Base-by-base conservation (phyloP, 2,888 invertebrate species). In the Smittia aterrima region DNA sequence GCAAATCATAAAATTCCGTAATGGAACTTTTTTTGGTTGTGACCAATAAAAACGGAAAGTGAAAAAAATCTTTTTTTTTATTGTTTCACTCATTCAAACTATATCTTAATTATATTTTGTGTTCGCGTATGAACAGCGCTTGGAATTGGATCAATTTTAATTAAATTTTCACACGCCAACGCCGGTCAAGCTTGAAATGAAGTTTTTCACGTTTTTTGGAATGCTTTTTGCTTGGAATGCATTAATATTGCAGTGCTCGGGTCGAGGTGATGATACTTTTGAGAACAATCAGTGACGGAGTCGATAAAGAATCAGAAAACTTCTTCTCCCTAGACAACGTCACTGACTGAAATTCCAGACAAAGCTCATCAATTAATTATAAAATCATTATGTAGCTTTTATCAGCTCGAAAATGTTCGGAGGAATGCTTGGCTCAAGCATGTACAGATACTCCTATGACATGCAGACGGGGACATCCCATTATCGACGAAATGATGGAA, bases 401-500 rank as follows among this genome's bases (percentile, higher is more conserved):
- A 9, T 58, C 16, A 7, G n/a, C 4, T 9, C 18, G 9, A 22
- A 4, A 18, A 58, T 22, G 58, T 18, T 67, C 13, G 32, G 41
- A 22, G 22, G 24, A 11, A 11, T 67, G 6, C 22, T 67, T 70
- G 70, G 70, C 1, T 47, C 25, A 4, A 70, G 70, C 25, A 27
- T 70, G 20, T 16, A 70, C 13, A 24, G 54, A 24, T 70, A 70
- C 13, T 18, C 18, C 7, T 70, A 27, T 20, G 70, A 70, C 53
- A n/a, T 70, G 4, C n/a, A 70, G 25, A 54, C 27, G 9, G 70
- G 70, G 25, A 70, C 70, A 18, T 70, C 70, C 4, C 27, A 54
- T 18, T 70, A 70, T 32, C 27, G 7, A 1, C 25, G 32, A n/a
- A 27, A 24, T 20, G 70, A 70, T 32, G 70, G 70, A 1, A 70